These are phyloP conservation scores for Heliconius ismenius DNA, from an alignment of 2,888 invertebrate genomes.

Conservation along the genomic window DNA sequence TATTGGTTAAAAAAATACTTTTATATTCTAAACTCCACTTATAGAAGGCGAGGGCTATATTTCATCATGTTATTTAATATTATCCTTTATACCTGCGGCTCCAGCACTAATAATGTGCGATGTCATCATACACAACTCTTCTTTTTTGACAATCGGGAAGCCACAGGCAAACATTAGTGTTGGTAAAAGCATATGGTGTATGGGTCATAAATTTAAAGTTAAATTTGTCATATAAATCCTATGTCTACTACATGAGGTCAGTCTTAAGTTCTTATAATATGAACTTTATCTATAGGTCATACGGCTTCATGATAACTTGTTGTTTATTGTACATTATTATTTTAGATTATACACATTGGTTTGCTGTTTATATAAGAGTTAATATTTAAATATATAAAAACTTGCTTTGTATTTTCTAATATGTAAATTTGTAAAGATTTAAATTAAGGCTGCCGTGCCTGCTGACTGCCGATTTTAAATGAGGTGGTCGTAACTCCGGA, in stretches of 20 bases:
- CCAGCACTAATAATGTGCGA: background rate
- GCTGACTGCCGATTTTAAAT: too few species aligned
- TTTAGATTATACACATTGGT: background rate
- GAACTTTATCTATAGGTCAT: conserved; percentile 31
- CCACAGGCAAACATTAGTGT: background rate
- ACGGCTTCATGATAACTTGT: conserved; percentile 22
- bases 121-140: background rate
- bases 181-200: background rate
- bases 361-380: background rate
- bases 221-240: background rate
- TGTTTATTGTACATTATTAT: conserved; percentile 24
- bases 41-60: too few species aligned
- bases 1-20: too few species aligned
- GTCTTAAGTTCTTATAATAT: conserved; percentile 21
- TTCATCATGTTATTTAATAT: too few species aligned
- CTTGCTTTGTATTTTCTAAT: background rate
- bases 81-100: background rate
- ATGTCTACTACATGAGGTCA: conserved; percentile 10
- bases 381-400: background rate
- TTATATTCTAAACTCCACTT: too few species aligned
- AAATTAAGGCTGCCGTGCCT: too few species aligned
- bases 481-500: too few species aligned
- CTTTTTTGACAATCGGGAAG: background rate
- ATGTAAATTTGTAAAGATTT: background rate
- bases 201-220: background rate